These are phyloP conservation scores for Dryobotodes eremita DNA, from an alignment of 2,888 invertebrate species.

Conservation along the genomic window DNA sequence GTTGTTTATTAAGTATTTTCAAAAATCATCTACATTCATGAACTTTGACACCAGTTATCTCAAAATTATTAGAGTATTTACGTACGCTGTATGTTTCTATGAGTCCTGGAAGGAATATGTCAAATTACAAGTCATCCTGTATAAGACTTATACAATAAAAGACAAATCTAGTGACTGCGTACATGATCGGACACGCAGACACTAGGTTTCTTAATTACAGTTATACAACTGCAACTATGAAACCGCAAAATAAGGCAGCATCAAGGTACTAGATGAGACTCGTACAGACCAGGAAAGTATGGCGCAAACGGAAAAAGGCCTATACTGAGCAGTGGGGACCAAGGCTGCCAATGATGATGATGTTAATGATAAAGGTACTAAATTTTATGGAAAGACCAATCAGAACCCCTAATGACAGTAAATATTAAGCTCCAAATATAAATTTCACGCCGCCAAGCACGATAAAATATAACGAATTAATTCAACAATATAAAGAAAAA, in stretches of 20 bases:
- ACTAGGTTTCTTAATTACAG: neutral
- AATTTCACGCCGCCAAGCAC: neutral
- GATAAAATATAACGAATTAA: slow-evolving; percentile 7
- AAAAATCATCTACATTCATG: too few species aligned
- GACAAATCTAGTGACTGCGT: neutral
- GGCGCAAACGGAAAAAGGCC: too few species aligned
- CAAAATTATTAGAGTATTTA: too few species aligned
- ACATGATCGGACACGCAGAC: neutral
- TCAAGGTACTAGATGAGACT: neutral
- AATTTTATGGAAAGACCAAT: neutral
- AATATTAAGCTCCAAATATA: neutral
- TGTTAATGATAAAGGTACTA: neutral
- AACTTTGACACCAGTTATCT: too few species aligned
- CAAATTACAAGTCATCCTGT: too few species aligned
- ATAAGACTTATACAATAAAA: too few species aligned
- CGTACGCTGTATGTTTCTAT: too few species aligned
- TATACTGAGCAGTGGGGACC: neutral
- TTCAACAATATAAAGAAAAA: slow-evolving; percentile 23
- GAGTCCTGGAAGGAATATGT: too few species aligned
- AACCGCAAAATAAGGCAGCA: neutral
- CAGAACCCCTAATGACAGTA: neutral
- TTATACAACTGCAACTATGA: neutral
- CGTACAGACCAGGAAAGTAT: neutral
- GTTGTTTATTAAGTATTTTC: too few species aligned
- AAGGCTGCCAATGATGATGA: neutral